Evolutionary conservation across 2,797 vertebrate species (phyloP).

Genomic region (Rallus crepitans): DNA sequence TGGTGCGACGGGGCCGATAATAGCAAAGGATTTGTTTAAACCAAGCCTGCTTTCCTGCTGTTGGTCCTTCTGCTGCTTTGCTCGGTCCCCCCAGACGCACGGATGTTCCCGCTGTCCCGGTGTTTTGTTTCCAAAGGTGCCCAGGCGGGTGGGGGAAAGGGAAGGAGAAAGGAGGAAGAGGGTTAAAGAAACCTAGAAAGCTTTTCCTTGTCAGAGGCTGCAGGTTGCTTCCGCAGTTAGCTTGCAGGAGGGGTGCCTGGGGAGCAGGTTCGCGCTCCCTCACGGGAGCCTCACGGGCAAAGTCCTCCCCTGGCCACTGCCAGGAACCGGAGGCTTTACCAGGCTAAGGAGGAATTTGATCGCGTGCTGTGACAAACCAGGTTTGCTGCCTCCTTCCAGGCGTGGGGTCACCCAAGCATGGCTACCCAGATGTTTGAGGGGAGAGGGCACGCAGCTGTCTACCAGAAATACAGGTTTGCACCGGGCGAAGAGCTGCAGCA

Average conservation of each 20-base stretch:
- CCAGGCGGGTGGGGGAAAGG: background rate
- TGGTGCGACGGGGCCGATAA: background rate
- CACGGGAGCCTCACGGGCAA: background rate
- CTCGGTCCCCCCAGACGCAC: fast-evolving
- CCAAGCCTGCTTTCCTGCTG: fast-evolving
- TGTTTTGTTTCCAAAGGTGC: background rate
- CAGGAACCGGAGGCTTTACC: background rate
- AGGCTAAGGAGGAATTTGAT: background rate
- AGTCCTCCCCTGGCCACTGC: background rate
- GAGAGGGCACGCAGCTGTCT: slow-evolving; percentile 75
- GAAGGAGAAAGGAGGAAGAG: no score
- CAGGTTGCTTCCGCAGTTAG: background rate
- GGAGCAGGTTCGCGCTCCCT: background rate
- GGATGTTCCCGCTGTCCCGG: background rate
- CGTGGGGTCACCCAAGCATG: slow-evolving; percentile 52
- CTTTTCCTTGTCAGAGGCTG: fast-evolving
- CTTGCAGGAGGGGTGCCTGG: background rate
- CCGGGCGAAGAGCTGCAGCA: slow-evolving; percentile 78
- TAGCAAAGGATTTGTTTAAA: background rate
- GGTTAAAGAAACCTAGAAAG: background rate
- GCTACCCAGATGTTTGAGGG: slow-evolving; percentile 82
- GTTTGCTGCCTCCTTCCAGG: background rate
- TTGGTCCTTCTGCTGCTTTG: background rate
- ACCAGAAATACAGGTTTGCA: slow-evolving; percentile 83
- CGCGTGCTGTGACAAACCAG: fast-evolving